These are phyloP conservation scores for Gambusia yucatana DNA, from an alignment of 2,797 vertebrate species.

Conservation along the genomic window DNA sequence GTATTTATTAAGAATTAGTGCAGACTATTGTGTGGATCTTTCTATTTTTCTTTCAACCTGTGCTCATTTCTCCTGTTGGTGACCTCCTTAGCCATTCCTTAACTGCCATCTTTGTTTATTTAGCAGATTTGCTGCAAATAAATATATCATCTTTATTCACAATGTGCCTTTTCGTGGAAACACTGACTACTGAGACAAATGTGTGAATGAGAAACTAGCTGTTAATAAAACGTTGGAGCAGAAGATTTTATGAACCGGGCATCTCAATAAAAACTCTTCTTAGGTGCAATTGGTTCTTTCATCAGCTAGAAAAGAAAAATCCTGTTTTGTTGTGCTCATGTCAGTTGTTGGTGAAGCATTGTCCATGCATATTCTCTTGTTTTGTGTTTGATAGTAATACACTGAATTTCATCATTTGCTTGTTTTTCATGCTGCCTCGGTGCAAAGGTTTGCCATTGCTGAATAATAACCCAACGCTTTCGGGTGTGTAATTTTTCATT, in stretches of 20 bases:
- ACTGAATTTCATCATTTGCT: not conserved
- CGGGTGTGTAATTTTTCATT: constrained; percentile 7
- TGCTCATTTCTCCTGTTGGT: not conserved
- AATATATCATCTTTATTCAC: not conserved
- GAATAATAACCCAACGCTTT: not conserved
- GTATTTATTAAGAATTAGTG: not conserved
- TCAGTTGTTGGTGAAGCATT: not conserved
- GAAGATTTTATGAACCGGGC: not conserved
- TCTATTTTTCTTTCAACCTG: not conserved
- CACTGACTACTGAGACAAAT: not conserved
- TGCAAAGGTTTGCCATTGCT: not conserved
- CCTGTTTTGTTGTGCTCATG: not conserved
- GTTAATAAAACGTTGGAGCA: not conserved
- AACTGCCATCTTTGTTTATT: not conserved
- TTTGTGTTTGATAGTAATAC: not conserved
- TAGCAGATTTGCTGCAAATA: not conserved
- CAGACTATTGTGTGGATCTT: not conserved
- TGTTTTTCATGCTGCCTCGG: not conserved
- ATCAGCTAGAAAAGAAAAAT: not conserved
- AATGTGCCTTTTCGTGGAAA: not conserved
- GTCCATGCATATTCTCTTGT: not conserved
- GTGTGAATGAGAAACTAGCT: not conserved
- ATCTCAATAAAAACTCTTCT: not conserved
- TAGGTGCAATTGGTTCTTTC: not conserved
- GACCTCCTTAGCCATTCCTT: not conserved